Base-by-base conservation (phyloP, 2,797 vertebrate genomes). In the Chanos chanos region DNA sequence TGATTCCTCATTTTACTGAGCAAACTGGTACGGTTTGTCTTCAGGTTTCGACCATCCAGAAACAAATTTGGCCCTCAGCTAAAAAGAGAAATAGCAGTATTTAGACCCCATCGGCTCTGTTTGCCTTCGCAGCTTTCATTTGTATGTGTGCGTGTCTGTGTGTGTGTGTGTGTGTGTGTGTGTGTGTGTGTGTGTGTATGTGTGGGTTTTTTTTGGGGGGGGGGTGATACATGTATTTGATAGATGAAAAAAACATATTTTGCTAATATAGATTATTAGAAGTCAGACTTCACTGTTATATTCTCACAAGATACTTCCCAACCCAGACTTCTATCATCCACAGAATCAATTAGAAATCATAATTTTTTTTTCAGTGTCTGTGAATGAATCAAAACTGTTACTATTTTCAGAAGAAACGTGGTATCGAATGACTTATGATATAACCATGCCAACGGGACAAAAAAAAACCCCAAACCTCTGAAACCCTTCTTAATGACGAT, bases 381-480 rank as follows among this genome's bases (percentile, higher is more conserved):
- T 77, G 75, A 81, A n/a, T n/a, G 64, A 53, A 59, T 74, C 74
- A 72, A 69, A 60, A 76, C 73, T 79, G 74, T 70, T 52, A 57
- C 71, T 80, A 77, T 78, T 72, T 81, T 77, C 73, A 62, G 72
- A 79, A 77, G 57, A 85, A 77, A 79, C 83, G 82, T 85, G 82
- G 82, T 85, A 84, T 70, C 74, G 43, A 75, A 75, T 75, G 73
- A 80, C 73, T 54, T 70, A 75, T 79, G 71, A 82, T 77, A 75
- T 82, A 78, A 76, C 72, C 68, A 76, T 40, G 43, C 56, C n/a
- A n/a, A n/a, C n/a, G n/a, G n/a, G n/a, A n/a, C n/a, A n/a, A n/a
- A n/a, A n/a, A n/a, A n/a, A n/a, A n/a, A n/a, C n/a, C n/a, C n/a
- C n/a, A n/a, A n/a, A n/a, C n/a, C n/a, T n/a, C n/a, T n/a, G n/a